Evolutionary conservation across 2,888 invertebrate species (phyloP).

Genomic region (Sepioteuthis lessoniana): DNA sequence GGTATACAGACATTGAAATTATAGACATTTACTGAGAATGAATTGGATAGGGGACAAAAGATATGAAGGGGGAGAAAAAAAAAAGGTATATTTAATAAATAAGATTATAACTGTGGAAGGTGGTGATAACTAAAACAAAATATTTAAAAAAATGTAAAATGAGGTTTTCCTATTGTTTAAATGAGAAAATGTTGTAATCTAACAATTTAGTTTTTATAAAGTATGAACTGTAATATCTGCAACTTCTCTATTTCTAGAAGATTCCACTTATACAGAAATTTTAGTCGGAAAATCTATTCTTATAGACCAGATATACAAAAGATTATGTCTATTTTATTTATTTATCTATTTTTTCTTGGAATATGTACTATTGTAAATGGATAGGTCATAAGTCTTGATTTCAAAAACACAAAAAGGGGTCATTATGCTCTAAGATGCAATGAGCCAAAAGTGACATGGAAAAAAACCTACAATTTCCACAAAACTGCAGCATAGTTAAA

Average conservation of each 20-base stretch:
- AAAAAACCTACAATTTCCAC: no score
- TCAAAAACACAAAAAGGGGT: no score
- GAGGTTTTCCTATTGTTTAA: background rate
- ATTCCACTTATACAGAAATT: background rate
- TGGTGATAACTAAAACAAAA: background rate
- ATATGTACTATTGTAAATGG: no score
- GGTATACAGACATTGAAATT: conserved; percentile 33
- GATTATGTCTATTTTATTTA: no score
- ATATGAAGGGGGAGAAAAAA: background rate
- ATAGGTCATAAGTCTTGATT: no score
- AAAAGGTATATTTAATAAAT: background rate
- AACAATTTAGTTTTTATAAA: no score
- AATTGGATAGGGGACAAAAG: background rate
- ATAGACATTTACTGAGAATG: background rate
- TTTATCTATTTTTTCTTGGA: no score
- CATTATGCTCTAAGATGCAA: no score
- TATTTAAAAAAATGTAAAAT: background rate
- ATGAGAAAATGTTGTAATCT: background rate
- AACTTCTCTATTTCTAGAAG: background rate
- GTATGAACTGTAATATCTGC: background rate
- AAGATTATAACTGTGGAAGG: background rate
- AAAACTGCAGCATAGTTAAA: no score
- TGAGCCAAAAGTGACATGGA: no score
- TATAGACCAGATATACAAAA: no score
- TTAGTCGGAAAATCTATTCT: background rate